Conservation (phyloP, 1,140 invertebrate species). For the Asbolus verrucosus region DNA sequence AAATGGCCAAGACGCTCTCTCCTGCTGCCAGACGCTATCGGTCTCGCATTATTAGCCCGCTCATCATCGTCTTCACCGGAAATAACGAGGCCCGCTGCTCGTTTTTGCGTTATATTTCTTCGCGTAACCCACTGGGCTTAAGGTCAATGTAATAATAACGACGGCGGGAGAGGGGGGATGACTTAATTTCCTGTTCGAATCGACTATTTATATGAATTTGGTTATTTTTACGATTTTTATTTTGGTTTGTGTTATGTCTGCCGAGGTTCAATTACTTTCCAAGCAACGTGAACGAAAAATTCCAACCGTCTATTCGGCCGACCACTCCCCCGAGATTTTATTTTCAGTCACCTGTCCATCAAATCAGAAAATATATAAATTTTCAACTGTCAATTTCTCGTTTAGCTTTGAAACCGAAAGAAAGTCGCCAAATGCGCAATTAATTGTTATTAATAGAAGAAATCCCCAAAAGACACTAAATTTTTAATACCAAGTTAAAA, state of each 20-base stretch:
- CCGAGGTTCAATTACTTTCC: neutral
- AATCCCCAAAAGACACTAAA: no score
- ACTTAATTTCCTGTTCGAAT: slow-evolving; percentile 22
- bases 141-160: neutral
- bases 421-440: no score
- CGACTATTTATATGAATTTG: slow-evolving; percentile 27
- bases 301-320: neutral
- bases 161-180: neutral
- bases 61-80: slow-evolving; percentile 4
- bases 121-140: no score
- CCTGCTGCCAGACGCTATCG: neutral
- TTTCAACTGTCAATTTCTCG: no score
- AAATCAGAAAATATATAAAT: no score
- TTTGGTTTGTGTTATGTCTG: slow-evolving; percentile 37
- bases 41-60: neutral
- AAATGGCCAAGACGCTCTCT: neutral
- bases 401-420: no score
- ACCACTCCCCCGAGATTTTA: neutral
- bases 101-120: slow-evolving; percentile 1
- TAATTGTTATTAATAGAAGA: no score
- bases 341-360: neutral
- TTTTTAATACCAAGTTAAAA: no score
- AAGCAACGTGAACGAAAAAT: slow-evolving; percentile 4
- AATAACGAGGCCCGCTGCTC: neutral
- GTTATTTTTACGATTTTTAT: slow-evolving; percentile 30